Evolutionary conservation across 1,140 invertebrate species (phyloP).

Genomic region (Tribolium castaneum): DNA sequence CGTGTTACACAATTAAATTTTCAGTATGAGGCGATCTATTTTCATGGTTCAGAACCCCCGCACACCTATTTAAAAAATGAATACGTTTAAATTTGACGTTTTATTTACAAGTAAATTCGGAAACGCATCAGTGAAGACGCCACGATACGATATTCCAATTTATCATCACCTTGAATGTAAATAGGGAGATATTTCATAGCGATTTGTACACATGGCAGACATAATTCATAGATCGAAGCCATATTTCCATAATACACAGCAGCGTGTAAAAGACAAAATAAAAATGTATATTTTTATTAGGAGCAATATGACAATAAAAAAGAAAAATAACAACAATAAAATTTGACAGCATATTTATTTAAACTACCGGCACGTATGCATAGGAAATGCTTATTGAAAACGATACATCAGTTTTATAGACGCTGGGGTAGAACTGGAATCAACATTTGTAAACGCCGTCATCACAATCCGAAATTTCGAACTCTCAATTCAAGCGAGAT

Average conservation of each 20-base stretch:
- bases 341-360: constrained; percentile 55
- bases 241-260: constrained; percentile 44
- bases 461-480: constrained; percentile 31
- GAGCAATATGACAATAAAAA: constrained; percentile 49
- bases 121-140: constrained; percentile 7
- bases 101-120: constrained; percentile 29
- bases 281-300: constrained; percentile 45
- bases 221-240: constrained; percentile 39
- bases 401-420: constrained; percentile 55
- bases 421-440: constrained; percentile 19
- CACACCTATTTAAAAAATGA: constrained; percentile 21
- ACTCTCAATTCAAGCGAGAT: constrained; percentile 1
- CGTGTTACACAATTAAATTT: background rate
- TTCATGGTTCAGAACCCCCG: background rate
- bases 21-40: background rate
- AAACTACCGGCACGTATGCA: constrained; percentile 49
- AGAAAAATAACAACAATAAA: constrained; percentile 57
- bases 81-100: constrained; percentile 7
- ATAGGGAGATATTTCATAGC: constrained; percentile 30
- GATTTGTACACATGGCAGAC: constrained; percentile 30
- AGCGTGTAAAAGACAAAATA: constrained; percentile 40
- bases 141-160: constrained; percentile 26
- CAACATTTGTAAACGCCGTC: constrained; percentile 25
- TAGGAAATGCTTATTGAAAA: constrained; percentile 56
- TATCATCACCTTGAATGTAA: constrained; percentile 35